Evolutionary conservation across 2,113 vertebrate genomes (phyloP), one percentile per base, ranked within the genome.

Genomic region (Centrocercus urophasianus): DNA sequence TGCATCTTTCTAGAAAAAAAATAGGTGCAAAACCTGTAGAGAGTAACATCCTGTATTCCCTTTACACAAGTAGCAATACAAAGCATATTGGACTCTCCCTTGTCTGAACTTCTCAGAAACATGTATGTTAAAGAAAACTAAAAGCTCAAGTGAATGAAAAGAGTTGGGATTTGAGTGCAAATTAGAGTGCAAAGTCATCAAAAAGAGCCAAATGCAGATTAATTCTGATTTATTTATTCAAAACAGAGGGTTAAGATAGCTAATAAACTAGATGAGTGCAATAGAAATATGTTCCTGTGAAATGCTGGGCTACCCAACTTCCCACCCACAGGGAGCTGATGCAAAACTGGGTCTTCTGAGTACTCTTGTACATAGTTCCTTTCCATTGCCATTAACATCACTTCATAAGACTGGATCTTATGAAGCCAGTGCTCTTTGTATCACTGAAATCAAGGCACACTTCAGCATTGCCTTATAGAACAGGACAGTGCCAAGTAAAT

Each of bases 1-100:
- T 2, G 2, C 21, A 32, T 50, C 32, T 28, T 9, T 54, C 34
- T 32, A 69, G 43, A 60, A 56, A 7, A 14, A 80, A 56, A 19
- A 5, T 2, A 11, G 25, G n/a, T 54, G 45, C 45, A 21, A 20
- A 52, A 0, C 4, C 19, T 69, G 19, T 4, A 7, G 1, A 19
- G 45, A 74, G 20, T 0, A 7, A 50, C 0, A 3, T 19, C 61
- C 52, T 14, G 21, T 3, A 10, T 0, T 9, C 38, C 30, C 11
- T 30, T 22, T 2, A 66, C 21, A 13, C 19, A 12, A 16, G 57
- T 3, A 8, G 28, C 47, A 42, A 79, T n/a, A 3, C 27, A 22
- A 70, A 24, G 50, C 25, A 40, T 8, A 45, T 11, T 22, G 43
- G 5, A 50, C 14, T 3, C 14, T 1, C 20, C 54, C 54, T 14